phyloP scores from a whole-genome alignment of 2,113 vertebrate genomes.

The Pangasianodon gigas region DNA sequence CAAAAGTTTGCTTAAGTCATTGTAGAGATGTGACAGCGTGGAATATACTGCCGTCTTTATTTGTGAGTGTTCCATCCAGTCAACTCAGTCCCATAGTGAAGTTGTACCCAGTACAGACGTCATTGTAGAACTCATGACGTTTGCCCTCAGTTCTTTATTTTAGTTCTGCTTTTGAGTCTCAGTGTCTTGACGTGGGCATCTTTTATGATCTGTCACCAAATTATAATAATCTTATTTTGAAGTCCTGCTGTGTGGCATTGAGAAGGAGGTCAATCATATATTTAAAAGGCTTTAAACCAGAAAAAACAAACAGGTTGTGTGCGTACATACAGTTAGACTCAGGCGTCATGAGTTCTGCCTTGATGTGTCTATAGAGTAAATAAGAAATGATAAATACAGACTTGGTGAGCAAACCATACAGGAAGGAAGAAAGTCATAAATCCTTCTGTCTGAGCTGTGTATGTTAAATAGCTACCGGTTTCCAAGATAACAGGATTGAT shows the following conservation, averaged over 20 bases:
- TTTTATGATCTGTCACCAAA: slow-evolving; percentile 28
- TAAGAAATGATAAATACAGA: not conserved
- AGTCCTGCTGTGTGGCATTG: not conserved
- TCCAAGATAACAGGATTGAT: not conserved
- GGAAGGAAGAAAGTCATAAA: slow-evolving; percentile 4
- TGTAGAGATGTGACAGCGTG: not conserved
- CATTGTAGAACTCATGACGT: slow-evolving; percentile 8
- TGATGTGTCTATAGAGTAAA: not conserved
- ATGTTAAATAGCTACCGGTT: not conserved
- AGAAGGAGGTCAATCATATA: slow-evolving; percentile 25
- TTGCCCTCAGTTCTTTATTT: not conserved
- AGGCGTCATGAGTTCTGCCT: not conserved
- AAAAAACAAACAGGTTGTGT: not conserved
- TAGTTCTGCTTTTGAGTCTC: slow-evolving; percentile 4
- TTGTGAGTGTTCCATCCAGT: not conserved
- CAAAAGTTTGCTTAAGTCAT: not conserved
- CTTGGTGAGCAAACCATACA: not conserved
- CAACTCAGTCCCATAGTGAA: not conserved
- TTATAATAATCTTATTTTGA: slow-evolving; percentile 8
- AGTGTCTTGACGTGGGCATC: not conserved
- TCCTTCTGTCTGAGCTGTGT: not conserved
- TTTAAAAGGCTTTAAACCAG: not conserved
- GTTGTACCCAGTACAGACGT: not conserved
- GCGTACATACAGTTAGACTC: not conserved
- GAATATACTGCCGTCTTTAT: not conserved